Evolutionary conservation across 2,888 invertebrate genomes (phyloP).

Genomic region (Mimumesa dahlbomi): DNA sequence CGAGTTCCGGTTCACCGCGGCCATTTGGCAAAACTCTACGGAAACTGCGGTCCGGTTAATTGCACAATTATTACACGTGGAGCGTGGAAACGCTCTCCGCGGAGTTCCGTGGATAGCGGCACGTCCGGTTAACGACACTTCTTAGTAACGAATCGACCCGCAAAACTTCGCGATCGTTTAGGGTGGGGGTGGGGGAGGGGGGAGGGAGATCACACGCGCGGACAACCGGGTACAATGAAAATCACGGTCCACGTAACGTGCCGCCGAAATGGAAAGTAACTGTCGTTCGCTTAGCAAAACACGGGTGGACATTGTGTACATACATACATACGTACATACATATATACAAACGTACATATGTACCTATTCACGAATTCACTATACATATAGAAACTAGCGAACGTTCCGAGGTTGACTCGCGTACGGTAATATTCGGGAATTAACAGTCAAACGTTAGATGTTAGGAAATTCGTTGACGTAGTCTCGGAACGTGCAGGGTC

Average conservation of each 20-base stretch:
- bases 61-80: slow-evolving; percentile 43
- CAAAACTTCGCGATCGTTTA: background rate
- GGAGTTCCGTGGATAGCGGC: slow-evolving; percentile 4
- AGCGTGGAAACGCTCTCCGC: background rate
- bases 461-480: no score
- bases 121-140: slow-evolving; percentile 41
- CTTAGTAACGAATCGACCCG: slow-evolving; percentile 34
- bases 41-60: slow-evolving; percentile 43
- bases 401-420: no score
- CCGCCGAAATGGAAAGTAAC: slow-evolving; percentile 17
- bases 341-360: no score
- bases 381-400: no score
- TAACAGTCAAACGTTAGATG: no score
- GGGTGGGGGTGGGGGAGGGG: background rate
- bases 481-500: no score
- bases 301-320: background rate
- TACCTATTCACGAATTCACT: no score
- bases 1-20: slow-evolving; percentile 18
- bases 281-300: no score
- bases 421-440: no score
- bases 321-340: slow-evolving; percentile 17
- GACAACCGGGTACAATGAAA: no score
- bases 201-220: background rate
- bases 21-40: slow-evolving; percentile 39
- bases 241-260: no score